A percentile compares a stretch with the other conserved stretches of the same genome.
phyloP scores from a whole-genome alignment of 2,888 invertebrate species.

The Plagodis pulveraria region DNA sequence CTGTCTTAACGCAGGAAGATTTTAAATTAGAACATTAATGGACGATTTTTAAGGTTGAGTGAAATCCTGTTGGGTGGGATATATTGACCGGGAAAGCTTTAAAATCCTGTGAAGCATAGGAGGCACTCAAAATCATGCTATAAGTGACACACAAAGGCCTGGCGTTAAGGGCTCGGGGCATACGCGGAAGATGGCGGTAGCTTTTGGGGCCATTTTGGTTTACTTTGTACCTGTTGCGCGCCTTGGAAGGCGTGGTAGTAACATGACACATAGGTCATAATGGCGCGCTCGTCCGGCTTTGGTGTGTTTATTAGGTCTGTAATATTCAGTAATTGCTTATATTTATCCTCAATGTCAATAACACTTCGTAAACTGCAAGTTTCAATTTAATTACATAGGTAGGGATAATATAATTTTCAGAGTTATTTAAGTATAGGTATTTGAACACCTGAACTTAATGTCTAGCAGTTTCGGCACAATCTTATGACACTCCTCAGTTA shows the following conservation, averaged over 20 bases:
- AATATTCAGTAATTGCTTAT: constrained; percentile 64
- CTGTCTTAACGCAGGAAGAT: constrained; percentile 16
- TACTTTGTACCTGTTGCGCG: constrained; percentile 94
- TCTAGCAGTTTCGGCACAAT: too few relatives aligned
- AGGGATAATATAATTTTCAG: too few relatives aligned
- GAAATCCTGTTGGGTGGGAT: constrained; percentile 11
- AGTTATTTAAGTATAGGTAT: too few relatives aligned
- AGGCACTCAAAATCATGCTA: constrained; percentile 74
- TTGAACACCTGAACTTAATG: too few relatives aligned
- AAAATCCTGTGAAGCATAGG: constrained; percentile 49
- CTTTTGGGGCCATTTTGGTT: constrained; percentile 64
- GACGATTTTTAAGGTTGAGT: neutral
- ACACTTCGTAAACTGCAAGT: constrained; percentile 1
- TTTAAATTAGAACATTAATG: constrained; percentile 11
- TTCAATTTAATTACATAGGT: neutral
- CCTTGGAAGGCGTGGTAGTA: constrained; percentile 99
- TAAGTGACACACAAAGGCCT: constrained; percentile 80
- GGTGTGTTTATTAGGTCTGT: constrained; percentile 99
- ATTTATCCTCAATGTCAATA: constrained; percentile 35
- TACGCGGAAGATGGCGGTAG: constrained; percentile 58
- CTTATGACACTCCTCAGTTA: neutral
- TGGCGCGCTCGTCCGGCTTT: constrained; percentile 99
- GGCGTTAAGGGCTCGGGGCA: constrained; percentile 72
- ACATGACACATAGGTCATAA: constrained; percentile 99
- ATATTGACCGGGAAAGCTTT: constrained; percentile 34